These are phyloP conservation scores for Diabrotica balteata DNA, from an alignment of 2,888 invertebrate species.

Conservation along the genomic window DNA sequence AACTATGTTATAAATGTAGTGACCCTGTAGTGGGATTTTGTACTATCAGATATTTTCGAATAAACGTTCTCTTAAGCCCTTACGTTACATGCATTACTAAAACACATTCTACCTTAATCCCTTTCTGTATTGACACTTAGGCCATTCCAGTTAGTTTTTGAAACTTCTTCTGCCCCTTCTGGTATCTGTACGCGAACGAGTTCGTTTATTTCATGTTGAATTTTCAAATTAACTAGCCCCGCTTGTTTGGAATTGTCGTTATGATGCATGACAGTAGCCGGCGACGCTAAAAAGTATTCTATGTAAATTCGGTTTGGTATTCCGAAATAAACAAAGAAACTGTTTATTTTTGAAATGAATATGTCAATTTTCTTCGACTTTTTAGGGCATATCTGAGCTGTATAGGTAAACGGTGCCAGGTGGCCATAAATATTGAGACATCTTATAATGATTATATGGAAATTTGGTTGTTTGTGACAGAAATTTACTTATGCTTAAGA, in stretches of 20 bases:
- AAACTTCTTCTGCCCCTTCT: conserved; percentile 8
- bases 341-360: conserved; percentile 12
- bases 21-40: no score
- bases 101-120: not conserved
- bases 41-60: no score
- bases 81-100: no score
- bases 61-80: no score
- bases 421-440: no score
- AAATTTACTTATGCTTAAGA: no score
- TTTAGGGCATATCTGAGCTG: no score
- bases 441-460: no score
- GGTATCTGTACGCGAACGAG: conserved; percentile 10
- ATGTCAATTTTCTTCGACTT: not conserved
- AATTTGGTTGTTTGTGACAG: no score
- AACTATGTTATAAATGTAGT: no score
- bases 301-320: conserved; percentile 16
- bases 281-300: conserved; percentile 9
- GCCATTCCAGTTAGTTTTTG: not conserved
- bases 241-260: conserved; percentile 21
- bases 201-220: conserved; percentile 15
- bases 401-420: no score
- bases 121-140: not conserved
- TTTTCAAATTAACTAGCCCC: conserved; percentile 21
- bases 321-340: conserved; percentile 17
- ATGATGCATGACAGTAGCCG: conserved; percentile 14